phyloP scores from a whole-genome alignment of 2,888 invertebrate species.

The Corbicula japonica region DNA sequence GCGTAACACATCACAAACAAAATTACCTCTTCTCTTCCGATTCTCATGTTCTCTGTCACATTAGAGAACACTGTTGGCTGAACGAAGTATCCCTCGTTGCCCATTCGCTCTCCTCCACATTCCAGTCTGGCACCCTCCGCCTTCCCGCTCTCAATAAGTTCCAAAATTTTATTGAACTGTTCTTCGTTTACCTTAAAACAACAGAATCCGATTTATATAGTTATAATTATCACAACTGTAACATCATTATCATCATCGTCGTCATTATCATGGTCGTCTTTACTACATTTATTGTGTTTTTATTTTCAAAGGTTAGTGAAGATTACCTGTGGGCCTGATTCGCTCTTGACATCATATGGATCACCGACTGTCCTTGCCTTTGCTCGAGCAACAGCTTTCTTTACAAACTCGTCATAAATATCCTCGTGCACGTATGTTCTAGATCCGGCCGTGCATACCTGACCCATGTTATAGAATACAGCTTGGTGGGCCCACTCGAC shows the following conservation, averaged over 20 bases:
- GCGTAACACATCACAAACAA: too few relatives aligned
- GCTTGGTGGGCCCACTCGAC: constrained; percentile 90
- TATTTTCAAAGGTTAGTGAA: not conserved
- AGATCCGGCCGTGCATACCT: constrained; percentile 97
- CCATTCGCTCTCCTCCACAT: constrained; percentile 89
- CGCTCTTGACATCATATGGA: constrained; percentile 93
- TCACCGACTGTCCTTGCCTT: constrained; percentile 93
- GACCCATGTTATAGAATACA: constrained; percentile 97
- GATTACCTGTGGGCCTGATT: constrained; percentile 95
- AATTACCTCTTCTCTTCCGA: constrained; percentile 87
- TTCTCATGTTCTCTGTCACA: constrained; percentile 86
- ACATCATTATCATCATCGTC: too few relatives aligned
- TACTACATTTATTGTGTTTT: too few relatives aligned
- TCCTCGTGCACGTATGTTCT: constrained; percentile 95
- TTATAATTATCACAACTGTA: too few relatives aligned
- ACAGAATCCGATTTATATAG: too few relatives aligned
- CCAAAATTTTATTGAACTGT: constrained; percentile 92
- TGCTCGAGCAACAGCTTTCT: constrained; percentile 91
- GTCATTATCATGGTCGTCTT: too few relatives aligned
- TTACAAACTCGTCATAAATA: constrained; percentile 97
- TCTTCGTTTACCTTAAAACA: constrained; percentile 81
- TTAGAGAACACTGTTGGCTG: constrained; percentile 87
- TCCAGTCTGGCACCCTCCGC: constrained; percentile 92
- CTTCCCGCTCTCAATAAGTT: constrained; percentile 92
- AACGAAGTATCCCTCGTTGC: constrained; percentile 85